Evolutionary conservation across 2,113 vertebrate species (phyloP).

Genomic region (Sylvicapra grimmia): DNA sequence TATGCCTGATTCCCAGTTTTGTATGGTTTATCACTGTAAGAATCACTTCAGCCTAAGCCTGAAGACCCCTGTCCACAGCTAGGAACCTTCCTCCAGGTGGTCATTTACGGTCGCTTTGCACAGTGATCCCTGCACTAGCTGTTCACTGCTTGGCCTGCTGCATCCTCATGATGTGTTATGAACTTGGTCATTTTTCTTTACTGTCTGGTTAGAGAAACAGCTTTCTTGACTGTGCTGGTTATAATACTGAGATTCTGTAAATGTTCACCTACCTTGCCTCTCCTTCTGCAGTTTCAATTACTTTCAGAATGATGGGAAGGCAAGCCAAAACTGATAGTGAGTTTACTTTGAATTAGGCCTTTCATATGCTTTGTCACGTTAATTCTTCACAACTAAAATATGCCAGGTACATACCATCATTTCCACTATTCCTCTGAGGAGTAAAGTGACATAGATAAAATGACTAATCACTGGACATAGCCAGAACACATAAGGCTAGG

Average conservation of each 20-base stretch:
- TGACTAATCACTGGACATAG: background rate
- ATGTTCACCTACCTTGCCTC: background rate
- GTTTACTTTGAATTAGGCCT: background rate
- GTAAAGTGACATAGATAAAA: background rate
- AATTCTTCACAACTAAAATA: background rate
- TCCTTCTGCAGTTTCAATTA: background rate
- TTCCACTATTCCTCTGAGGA: background rate
- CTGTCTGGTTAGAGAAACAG: background rate
- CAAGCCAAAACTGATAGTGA: background rate
- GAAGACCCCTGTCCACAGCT: background rate
- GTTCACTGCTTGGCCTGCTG: background rate
- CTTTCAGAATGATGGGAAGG: background rate
- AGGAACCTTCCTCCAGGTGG: background rate
- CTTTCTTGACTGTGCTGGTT: background rate
- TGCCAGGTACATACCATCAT: accelerated
- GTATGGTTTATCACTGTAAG: background rate
- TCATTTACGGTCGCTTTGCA: background rate
- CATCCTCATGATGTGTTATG: background rate
- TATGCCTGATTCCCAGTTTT: background rate
- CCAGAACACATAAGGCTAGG: background rate
- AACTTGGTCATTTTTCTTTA: background rate
- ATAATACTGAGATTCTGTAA: background rate
- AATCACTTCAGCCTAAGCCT: too few relatives aligned
- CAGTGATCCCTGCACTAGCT: background rate
- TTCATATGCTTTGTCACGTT: background rate